Base-by-base conservation (phyloP, 2,113 vertebrate species). In the Coptodon rendalli region DNA sequence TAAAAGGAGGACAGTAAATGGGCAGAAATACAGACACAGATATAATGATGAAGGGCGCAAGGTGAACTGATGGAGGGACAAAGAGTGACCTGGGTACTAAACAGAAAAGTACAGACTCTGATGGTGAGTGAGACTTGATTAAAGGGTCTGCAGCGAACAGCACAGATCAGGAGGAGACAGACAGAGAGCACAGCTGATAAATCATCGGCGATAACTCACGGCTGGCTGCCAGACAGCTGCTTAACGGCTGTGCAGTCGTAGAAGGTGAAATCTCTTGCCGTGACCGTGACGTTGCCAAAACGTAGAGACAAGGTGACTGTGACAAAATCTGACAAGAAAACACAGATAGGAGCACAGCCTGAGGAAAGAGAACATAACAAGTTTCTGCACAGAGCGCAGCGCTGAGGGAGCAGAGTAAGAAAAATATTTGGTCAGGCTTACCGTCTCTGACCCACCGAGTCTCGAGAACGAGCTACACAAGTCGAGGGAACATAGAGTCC, bases 221-320 rank as follows among this genome's bases (percentile, higher is more conserved):
- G 98, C 90, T 96, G 97, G 63, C 97, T 97, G 36, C 96, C 97
- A 78, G 93, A 97, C 78, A 98, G 96, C 94, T 97, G 95, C 88
- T 98, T 97, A 71, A 98, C 97, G 1, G 97, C 97, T 29, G 91
- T 92, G 84, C 98, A 99, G 96, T 99, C 98, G 19, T 98, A 99
- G 95, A 99, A 98, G 89, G 96, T 97, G 94, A 99, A 98, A 29
- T 97, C 94, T 6, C 94, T 95, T 34, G 94, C 95, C 56, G 97
- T 96, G 61, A 99, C 97, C 24, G 95, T 91, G 85, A 99, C 95
- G 3, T 97, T 73, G 27, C 96, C 97, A 54, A 98, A 98, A 81
- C 97, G 97, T 53, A 99, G 96, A 87, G 97, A 96, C 80, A 99
- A 94, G 52, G 93, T 95, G 94, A 99, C 96, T 3, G 96, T 96